These are phyloP conservation scores for Protonibea diacanthus DNA, from an alignment of 2,797 vertebrate species.

Conservation along the genomic window DNA sequence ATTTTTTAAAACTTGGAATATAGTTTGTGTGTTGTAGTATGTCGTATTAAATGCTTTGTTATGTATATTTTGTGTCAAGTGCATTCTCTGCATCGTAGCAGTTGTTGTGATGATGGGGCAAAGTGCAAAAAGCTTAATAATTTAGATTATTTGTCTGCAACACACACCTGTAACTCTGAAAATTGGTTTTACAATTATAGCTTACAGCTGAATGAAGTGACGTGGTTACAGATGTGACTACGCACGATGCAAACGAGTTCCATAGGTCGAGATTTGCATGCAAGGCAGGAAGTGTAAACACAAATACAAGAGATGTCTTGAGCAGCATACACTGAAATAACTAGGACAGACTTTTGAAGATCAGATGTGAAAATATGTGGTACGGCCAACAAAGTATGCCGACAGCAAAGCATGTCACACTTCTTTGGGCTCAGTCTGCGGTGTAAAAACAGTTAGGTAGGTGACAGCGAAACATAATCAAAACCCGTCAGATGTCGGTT, in stretches of 20 bases:
- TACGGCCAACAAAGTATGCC: constrained; percentile 6
- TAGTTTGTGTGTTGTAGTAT: not conserved
- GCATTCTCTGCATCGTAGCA: not conserved
- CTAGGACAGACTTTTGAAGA: not conserved
- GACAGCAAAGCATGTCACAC: constrained; percentile 20
- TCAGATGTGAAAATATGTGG: not conserved
- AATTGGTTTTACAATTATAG: not conserved
- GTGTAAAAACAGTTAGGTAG: constrained; percentile 37
- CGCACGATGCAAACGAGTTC: not conserved
- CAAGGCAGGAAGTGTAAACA: not conserved
- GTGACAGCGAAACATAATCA: constrained; percentile 39
- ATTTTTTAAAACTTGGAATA: not conserved
- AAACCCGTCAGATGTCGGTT: constrained; percentile 40
- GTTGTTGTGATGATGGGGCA: not conserved
- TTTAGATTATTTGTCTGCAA: not conserved
- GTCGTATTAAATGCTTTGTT: not conserved
- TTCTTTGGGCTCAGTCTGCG: constrained; percentile 25
- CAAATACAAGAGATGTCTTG: not conserved
- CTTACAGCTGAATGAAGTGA: no score
- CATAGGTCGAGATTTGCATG: not conserved
- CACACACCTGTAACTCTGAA: not conserved
- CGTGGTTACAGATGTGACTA: not conserved
- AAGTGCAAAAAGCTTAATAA: not conserved
- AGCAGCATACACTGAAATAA: constrained; percentile 4
- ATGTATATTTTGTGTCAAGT: not conserved